Evolutionary conservation across 2,797 vertebrate species (phyloP), one percentile per base, ranked within the genome.

Genomic region (Meda fulgida): DNA sequence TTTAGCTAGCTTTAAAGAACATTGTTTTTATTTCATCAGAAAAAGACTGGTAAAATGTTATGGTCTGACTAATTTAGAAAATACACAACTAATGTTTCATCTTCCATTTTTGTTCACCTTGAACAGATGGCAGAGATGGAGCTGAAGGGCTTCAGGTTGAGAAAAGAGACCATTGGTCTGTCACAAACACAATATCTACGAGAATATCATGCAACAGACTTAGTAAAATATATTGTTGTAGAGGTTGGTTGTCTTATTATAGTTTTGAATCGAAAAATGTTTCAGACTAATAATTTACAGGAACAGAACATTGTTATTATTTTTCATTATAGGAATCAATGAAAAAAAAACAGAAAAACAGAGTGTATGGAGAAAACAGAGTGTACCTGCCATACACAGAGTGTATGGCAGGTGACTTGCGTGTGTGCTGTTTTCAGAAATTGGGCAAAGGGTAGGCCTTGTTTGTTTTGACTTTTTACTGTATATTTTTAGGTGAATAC

Each of bases 151-250:
- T 9, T 40, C 38, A 40, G 38, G 8, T 40, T 55, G 7, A 23
- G 7, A 21, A 55, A 23, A 9, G 53, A 55, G 53, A 55, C 21
- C 53, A 3, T 9, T 55, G 53, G 21, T 23, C 53, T 55, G 16
- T 70, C 67, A 40, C 67, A 70, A 70, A 4, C 67, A 70, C 67
- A 70, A n/a, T 40, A 40, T 40, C 38, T 70, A 70, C 13, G 67
- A 5, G 67, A 70, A 40, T 70, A 70, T 40, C 67, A 70, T 40
- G 67, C 67, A 70, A 70, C 67, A 70, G 67, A n/a, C 36, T 23
- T 70, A 23, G 67, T 70, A 23, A 70, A 70, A 40, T 21, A 70
- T 40, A 36, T n/a, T 38, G 36, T 70, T 38, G 36, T 70, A 21
- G 67, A 70, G 67, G 67, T 70, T 70, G 10, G 48, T 19, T 51